Evolutionary conservation across 2,888 invertebrate genomes (phyloP), one percentile per base, ranked within the genome.

Genomic region (Eupeodes luniger): DNA sequence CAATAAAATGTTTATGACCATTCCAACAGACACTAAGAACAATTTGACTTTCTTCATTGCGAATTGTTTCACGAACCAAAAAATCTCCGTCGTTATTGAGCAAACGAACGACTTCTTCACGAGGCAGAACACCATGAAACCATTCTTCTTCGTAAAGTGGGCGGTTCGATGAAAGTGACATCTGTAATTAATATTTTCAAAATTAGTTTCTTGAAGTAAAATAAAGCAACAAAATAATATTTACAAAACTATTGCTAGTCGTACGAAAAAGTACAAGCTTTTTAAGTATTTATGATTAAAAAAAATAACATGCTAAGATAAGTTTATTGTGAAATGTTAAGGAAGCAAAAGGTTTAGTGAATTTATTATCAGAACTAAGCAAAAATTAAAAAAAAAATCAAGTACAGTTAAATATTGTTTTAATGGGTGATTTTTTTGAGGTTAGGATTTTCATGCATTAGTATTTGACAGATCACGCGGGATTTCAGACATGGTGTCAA

Each of bases 11-110:
- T 93, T 98, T 98, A 92, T 98, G 98, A 27, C 98, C 98, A 84
- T 98, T 97, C 98, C 99, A 99, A 93, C 97, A 98, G 1, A 98
- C 98, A 14, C 98, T 98, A 62, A 99, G 94, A 83, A 99, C 99
- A 66, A 98, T 97, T 94, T 98, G 98, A 90, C 97, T 96, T 92
- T 98, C 98, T 91, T 98, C 98, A 91, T 98, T 98, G 91, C 98
- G 95, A 85, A 96, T 98, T 1, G 98, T 98, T 94, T 99, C 98
- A 40, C 99, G 95, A 80, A 99, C 98, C 82, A 99, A 94, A 94
- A 98, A 99, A 93, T 99, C 99, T 0, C 99, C 99, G 91, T 99
- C 98, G 78, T 96, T 96, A n/a, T 96, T 96, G 85, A 99, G 94
- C 57, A 99, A 94, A 85, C 98, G 94, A 61, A 98, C 98, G 47